A percentile compares a stretch with the other conserved stretches of the same genome.
phyloP scores from a whole-genome alignment of 2,113 vertebrate genomes.

The Eolophus roseicapilla region DNA sequence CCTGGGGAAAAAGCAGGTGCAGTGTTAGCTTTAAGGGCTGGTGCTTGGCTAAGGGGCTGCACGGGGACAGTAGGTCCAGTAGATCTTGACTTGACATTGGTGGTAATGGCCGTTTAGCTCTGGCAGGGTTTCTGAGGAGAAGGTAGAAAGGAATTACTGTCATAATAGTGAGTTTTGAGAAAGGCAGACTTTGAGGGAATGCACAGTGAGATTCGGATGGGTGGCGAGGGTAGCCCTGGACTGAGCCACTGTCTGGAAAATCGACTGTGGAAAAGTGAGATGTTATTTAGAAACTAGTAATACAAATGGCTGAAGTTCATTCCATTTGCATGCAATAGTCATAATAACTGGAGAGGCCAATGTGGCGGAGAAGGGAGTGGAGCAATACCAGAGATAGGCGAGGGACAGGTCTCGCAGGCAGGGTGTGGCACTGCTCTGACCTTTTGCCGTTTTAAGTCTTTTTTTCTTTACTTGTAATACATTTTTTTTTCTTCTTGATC shows the following conservation, averaged over 20 bases:
- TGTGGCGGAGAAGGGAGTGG: background rate
- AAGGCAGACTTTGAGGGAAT: conserved; percentile 43
- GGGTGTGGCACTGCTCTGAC: background rate
- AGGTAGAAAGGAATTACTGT: background rate
- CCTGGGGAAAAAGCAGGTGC: background rate
- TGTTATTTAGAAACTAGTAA: conserved; percentile 45
- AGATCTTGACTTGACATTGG: background rate
- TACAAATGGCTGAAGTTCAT: conserved; percentile 35
- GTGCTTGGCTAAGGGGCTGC: background rate
- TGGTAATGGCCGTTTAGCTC: background rate
- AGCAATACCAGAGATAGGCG: background rate
- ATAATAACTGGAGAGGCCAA: conserved; percentile 22
- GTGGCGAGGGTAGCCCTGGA: conserved; percentile 20
- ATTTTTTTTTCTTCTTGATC: background rate
- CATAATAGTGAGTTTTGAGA: background rate
- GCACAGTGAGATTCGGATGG: background rate
- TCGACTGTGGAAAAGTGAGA: conserved; percentile 25
- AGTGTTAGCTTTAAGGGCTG: background rate
- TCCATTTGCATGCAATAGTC: conserved; percentile 13
- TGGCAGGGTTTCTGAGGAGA: background rate
- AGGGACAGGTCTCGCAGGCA: background rate
- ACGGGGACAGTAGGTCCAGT: background rate
- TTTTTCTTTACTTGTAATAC: background rate
- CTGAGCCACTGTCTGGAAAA: conserved; percentile 19
- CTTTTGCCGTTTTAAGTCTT: background rate